Base-by-base conservation (phyloP, 37 sponge, comb jelly and placozoan genomes). In the Cliona cf. orientalis region DNA sequence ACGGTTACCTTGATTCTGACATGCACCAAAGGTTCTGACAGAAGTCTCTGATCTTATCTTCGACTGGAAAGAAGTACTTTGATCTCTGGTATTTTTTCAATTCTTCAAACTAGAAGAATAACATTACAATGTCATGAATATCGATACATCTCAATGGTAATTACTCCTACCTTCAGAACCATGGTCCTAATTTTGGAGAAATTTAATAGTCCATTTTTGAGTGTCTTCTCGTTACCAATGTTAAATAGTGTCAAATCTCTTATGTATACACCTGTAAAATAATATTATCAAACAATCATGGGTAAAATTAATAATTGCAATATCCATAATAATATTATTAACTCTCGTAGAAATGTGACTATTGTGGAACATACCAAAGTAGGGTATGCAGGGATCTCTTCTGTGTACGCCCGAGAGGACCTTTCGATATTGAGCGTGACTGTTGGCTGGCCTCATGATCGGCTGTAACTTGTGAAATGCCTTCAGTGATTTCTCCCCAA, bases 161-260 rank as follows among this genome's bases (percentile, higher is more conserved):
- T 49, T 49, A 49, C 26, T 36, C 36, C n/a, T 38, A 91, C 91
- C 86, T 86, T 91, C 49, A 49, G 42, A 9, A 86, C 83, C 36
- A 94, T 83, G 23, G 65, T 81, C 60, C 95, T 78, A n/a, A 94
- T 69, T 69, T 94, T 94, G 17, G 91, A 75, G 81, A 94, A 94
- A 62, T 94, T 94, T n/a, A 81, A 44, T 4, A 94, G 74, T 56
- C 95, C 91, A 64, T 94, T 90, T 61, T 77, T 85, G 9, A 94
- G 76, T 25, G 38, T 61, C 69, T 86, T 90, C 0, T 83, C 69
- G 43, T 79, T 90, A 28, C 89, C 92, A 60, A 90, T 85, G 63
- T 94, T 90, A 46, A 89, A 71, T n/a, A 90, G 76, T 5, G 82
- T 84, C 26, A 94, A 69, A 42, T 94, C 95, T 46, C 90, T 79